Evolutionary conservation across 2,888 invertebrate genomes (phyloP).

Genomic region (Melitaea athalia): DNA sequence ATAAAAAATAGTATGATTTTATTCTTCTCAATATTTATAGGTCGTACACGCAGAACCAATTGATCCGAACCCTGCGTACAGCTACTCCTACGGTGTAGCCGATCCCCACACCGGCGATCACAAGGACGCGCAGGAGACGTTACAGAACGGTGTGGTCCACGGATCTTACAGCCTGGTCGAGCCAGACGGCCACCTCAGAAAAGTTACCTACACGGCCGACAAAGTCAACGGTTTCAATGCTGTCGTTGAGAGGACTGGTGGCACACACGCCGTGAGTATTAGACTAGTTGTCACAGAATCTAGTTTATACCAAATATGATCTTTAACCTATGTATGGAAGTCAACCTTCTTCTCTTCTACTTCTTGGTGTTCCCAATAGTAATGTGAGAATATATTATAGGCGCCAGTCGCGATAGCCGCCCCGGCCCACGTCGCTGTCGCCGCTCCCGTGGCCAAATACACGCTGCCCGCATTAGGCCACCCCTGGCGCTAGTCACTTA

Average conservation of each 20-base stretch:
- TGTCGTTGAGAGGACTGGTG: constrained; percentile 77
- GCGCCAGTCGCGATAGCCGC: constrained; percentile 47
- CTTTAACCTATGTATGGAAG: too few species aligned
- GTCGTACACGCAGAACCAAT: constrained; percentile 73
- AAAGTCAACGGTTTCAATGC: constrained; percentile 80
- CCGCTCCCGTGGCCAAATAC: constrained; percentile 62
- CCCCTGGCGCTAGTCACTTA: constrained; percentile 66
- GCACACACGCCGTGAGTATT: constrained; percentile 64
- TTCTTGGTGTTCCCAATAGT: background rate
- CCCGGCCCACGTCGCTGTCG: constrained; percentile 56
- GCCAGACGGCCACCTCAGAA: constrained; percentile 76
- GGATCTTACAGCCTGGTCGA: constrained; percentile 80
- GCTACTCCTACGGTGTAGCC: constrained; percentile 77
- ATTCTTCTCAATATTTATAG: constrained; percentile 41
- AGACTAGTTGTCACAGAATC: background rate
- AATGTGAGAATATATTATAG: constrained; percentile 32
- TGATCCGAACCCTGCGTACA: constrained; percentile 80
- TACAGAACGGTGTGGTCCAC: constrained; percentile 79
- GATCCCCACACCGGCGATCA: constrained; percentile 79
- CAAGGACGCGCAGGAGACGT: constrained; percentile 75
- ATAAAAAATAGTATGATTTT: background rate
- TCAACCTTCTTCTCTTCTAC: too few species aligned
- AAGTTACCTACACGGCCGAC: constrained; percentile 81
- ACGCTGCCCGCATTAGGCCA: constrained; percentile 57
- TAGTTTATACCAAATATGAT: background rate